Evolutionary conservation across 2,113 vertebrate genomes (phyloP).

Genomic region (Ariopsis seemanni): DNA sequence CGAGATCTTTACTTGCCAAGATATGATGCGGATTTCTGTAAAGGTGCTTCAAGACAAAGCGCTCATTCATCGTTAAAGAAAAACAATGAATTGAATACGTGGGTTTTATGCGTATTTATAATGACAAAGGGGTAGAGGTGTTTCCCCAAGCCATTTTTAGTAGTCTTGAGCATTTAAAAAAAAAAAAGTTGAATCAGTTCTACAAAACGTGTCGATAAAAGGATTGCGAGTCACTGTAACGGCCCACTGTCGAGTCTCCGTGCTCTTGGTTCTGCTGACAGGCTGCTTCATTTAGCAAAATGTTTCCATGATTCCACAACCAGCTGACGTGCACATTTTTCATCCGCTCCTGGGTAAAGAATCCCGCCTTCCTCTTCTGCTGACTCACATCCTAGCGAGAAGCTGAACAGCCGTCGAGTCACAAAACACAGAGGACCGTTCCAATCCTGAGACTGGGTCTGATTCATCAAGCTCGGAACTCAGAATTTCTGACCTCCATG

Average conservation of each 20-base stretch:
- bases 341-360: neutral
- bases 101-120: neutral
- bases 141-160: neutral
- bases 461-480: neutral
- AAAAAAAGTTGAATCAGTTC: neutral
- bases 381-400: slow-evolving; percentile 30
- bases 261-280: neutral
- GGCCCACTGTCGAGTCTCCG: neutral
- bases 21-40: too few species aligned
- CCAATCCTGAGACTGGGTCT: neutral
- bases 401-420: neutral
- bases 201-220: neutral
- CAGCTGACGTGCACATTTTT: slow-evolving; percentile 31
- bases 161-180: neutral
- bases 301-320: neutral
- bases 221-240: neutral
- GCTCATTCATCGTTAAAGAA: too few species aligned
- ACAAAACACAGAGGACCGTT: neutral
- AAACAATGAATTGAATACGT: neutral
- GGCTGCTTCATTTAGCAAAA: slow-evolving; percentile 9
- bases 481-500: neutral
- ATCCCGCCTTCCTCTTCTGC: neutral
- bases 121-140: neutral
- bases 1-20: too few species aligned
- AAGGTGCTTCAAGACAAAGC: neutral